These are phyloP conservation scores for Halcyon chelicuti DNA, from an alignment of 2,797 vertebrate species.

Conservation along the genomic window DNA sequence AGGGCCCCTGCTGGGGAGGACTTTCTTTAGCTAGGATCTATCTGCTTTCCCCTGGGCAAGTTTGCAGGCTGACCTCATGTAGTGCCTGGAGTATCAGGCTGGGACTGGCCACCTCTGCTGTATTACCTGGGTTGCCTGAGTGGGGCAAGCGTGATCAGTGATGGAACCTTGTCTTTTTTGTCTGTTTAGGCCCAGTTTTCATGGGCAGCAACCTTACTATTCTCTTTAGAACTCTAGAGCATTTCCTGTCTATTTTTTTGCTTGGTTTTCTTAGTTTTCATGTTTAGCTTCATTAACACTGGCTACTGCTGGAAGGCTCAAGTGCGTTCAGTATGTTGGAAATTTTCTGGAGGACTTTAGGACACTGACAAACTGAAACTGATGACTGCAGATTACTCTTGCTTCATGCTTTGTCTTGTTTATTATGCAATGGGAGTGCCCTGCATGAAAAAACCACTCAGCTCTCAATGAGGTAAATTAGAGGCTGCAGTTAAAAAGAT, in stretches of 20 bases:
- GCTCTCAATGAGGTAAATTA: neutral
- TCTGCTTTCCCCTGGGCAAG: neutral
- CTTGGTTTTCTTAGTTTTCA: neutral
- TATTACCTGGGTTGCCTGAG: neutral
- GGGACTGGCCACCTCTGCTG: accelerated
- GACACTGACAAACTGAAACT: neutral
- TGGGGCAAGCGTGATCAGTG: neutral
- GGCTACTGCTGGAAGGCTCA: neutral
- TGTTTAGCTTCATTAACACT: neutral
- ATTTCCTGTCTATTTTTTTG: neutral
- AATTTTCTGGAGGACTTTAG: neutral
- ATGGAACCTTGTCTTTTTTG: neutral
- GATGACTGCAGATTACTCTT: neutral
- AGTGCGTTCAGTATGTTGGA: neutral
- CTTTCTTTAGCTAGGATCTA: neutral
- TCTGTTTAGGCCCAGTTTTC: neutral
- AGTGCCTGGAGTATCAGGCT: neutral
- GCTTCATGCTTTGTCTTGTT: neutral
- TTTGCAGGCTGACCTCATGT: neutral
- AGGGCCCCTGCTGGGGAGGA: neutral
- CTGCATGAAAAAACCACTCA: neutral
- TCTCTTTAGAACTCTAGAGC: neutral
- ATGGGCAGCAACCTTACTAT: neutral
- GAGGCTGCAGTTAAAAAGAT: neutral
- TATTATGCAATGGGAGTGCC: neutral